These are phyloP conservation scores for Melanerpes formicivorus DNA, from an alignment of 2,113 vertebrate genomes.

Conservation along the genomic window DNA sequence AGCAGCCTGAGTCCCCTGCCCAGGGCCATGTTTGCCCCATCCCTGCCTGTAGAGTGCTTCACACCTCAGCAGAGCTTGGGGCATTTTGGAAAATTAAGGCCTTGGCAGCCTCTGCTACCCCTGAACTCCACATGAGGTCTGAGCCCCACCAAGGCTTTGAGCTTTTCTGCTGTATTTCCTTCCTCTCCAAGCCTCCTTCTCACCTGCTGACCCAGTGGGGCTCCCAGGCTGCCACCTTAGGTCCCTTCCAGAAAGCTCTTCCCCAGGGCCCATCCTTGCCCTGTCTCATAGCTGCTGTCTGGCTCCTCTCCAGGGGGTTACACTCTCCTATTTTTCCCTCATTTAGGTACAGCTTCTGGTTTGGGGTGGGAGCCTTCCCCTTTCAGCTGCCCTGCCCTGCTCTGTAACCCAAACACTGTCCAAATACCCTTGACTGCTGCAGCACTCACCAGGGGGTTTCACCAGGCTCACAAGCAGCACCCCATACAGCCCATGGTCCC, in stretches of 20 bases:
- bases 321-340: neutral
- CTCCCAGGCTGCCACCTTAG: neutral
- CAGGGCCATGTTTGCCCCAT: neutral
- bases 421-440: neutral
- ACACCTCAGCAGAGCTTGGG: too few species aligned
- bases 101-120: neutral
- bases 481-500: accelerated
- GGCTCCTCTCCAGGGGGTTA: neutral
- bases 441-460: accelerated
- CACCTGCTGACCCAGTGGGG: accelerated
- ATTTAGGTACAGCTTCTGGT: conserved; percentile 13
- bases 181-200: neutral
- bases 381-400: neutral
- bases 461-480: too few species aligned
- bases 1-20: neutral
- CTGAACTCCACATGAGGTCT: neutral
- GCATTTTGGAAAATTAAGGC: neutral
- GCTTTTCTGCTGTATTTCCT: accelerated
- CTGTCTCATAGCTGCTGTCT: neutral
- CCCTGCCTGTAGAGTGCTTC: neutral
- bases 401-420: accelerated
- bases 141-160: neutral
- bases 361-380: neutral
- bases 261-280: neutral
- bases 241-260: neutral